Conservation (phyloP, 1,140 invertebrate genomes). For the Panagrolaimus sp. region DNA sequence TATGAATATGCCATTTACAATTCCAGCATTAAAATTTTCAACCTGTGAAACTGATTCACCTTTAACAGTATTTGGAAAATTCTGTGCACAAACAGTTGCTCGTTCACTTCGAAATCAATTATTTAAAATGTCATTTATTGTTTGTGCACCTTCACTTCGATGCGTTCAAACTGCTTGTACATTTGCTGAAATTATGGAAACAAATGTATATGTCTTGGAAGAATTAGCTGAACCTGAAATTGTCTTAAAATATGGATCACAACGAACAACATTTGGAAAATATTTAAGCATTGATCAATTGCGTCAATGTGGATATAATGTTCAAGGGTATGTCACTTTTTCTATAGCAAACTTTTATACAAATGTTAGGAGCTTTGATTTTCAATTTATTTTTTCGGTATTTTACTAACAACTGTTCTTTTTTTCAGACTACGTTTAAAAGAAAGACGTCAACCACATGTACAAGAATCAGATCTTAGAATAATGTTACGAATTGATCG, state of each 20-base stretch:
- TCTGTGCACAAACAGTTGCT: not conserved
- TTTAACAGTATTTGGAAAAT: not conserved
- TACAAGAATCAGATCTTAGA: not conserved
- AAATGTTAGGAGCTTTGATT: too few relatives aligned
- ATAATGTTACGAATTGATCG: not conserved
- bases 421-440: not conserved
- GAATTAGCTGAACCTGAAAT: not conserved
- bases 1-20: not conserved
- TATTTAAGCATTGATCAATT: constrained; percentile 1
- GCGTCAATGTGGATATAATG: not conserved
- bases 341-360: not conserved
- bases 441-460: not conserved
- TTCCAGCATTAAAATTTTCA: constrained; percentile 3
- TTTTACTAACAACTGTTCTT: too few relatives aligned
- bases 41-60: not conserved
- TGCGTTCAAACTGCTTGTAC: not conserved
- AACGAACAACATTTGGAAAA: not conserved
- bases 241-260: not conserved
- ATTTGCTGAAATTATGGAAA: not conserved
- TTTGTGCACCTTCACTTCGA: not conserved
- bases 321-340: not conserved
- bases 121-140: not conserved
- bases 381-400: too few relatives aligned
- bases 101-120: not conserved
- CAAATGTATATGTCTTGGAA: not conserved